These are phyloP conservation scores for Chalcosyrphus nemorum DNA, from an alignment of 2,888 invertebrate species.

Conservation along the genomic window DNA sequence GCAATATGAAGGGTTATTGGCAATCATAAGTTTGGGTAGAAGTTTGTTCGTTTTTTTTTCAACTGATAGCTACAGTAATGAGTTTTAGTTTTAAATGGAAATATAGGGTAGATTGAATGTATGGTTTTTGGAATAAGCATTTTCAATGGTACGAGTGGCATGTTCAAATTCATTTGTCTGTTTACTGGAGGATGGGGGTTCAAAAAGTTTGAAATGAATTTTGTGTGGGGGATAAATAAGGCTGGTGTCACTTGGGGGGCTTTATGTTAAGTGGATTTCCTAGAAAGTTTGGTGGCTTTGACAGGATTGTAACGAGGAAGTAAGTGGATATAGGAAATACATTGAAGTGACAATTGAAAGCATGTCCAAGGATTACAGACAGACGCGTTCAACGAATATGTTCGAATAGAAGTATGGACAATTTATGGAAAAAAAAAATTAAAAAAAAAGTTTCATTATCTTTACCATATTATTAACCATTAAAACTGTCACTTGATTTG, in stretches of 20 bases:
- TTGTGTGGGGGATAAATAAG: not conserved
- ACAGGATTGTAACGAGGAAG: not conserved
- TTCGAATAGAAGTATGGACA: no score
- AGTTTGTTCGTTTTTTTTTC: no score
- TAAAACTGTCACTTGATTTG: no score
- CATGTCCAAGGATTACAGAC: no score
- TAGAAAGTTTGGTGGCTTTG: no score
- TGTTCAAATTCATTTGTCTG: not conserved
- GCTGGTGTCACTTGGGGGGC: no score
- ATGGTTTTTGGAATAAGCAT: not conserved
- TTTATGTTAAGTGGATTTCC: not conserved
- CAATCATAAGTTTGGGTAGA: conserved; percentile 32
- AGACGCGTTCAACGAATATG: no score
- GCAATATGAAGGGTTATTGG: conserved; percentile 40
- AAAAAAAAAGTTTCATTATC: no score
- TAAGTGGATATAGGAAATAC: no score
- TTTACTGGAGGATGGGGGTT: not conserved
- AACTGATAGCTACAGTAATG: conserved; percentile 33
- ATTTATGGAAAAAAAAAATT: no score
- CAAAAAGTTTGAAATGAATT: not conserved
- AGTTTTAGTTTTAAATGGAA: conserved; percentile 42
- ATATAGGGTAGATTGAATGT: not conserved
- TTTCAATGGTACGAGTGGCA: not conserved
- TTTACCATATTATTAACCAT: no score
- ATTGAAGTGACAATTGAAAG: no score